Evolutionary conservation across 1,140 invertebrate species (phyloP).

Genomic region (Aplysia californica): DNA sequence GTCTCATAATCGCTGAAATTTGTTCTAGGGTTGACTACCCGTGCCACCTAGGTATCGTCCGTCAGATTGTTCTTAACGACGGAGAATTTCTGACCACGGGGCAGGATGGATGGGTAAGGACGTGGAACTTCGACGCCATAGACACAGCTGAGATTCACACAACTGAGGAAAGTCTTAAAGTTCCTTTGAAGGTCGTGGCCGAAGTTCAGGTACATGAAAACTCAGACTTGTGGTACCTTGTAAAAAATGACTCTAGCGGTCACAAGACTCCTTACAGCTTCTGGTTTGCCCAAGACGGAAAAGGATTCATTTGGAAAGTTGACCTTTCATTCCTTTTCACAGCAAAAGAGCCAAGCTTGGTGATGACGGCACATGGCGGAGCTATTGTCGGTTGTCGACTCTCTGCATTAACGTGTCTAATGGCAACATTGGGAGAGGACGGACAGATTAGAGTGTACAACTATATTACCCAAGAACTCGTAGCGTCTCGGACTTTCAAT

Average conservation of each 20-base stretch:
- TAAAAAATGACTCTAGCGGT: background rate
- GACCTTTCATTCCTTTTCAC: constrained; percentile 19
- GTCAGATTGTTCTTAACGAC: constrained; percentile 76
- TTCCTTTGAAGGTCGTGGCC: constrained; percentile 73
- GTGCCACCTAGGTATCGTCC: constrained; percentile 79
- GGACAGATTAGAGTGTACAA: constrained; percentile 26
- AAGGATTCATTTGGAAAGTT: constrained; percentile 17
- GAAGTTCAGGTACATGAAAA: constrained; percentile 80
- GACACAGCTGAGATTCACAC: constrained; percentile 28
- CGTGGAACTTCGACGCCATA: constrained; percentile 81
- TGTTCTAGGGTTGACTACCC: constrained; percentile 63
- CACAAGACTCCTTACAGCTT: background rate
- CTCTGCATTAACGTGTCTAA: constrained; percentile 2
- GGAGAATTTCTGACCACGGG: constrained; percentile 73
- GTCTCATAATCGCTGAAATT: constrained; percentile 77
- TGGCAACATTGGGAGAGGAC: constrained; percentile 27
- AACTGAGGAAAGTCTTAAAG: constrained; percentile 16
- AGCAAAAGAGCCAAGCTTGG: constrained; percentile 15
- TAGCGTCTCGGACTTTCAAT: background rate
- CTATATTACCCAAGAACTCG: constrained; percentile 16
- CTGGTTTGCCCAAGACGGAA: constrained; percentile 32
- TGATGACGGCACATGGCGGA: constrained; percentile 17
- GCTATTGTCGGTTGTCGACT: constrained; percentile 19
- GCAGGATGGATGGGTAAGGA: constrained; percentile 80
- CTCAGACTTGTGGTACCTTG: constrained; percentile 57